Evolutionary conservation across 2,888 invertebrate species (phyloP).

Genomic region (Bombylius major): DNA sequence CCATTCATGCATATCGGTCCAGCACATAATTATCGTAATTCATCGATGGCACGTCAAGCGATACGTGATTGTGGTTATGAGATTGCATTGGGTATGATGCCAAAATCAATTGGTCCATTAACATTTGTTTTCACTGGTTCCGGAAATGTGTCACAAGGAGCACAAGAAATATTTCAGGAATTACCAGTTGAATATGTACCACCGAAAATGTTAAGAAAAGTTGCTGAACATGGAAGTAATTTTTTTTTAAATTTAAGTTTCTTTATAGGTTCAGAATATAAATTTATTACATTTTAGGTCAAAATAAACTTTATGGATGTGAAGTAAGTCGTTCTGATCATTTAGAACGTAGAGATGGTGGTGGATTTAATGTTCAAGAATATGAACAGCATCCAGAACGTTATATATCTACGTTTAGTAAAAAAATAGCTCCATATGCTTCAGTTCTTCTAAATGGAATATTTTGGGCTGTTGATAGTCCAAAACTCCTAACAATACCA

Average conservation of each 20-base stretch:
- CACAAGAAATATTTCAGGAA: conserved; percentile 90
- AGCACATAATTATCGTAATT: conserved; percentile 96
- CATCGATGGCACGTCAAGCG: conserved; percentile 94
- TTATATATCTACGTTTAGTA: conserved; percentile 91
- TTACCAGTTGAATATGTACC: conserved; percentile 95
- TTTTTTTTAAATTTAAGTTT: conserved; percentile 14
- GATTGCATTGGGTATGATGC: conserved; percentile 90
- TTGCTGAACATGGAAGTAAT: conserved; percentile 90
- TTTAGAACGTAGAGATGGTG: conserved; percentile 81
- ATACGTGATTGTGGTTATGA: conserved; percentile 99
- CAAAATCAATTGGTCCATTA: conserved; percentile 91
- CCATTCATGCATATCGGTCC: conserved; percentile 99
- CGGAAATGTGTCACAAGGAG: conserved; percentile 91
- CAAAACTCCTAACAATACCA: conserved; percentile 90
- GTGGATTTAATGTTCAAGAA: conserved; percentile 75
- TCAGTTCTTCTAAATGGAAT: conserved; percentile 96
- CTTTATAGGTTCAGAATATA: neutral
- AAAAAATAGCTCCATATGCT: conserved; percentile 94
- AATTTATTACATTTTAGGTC: conserved; percentile 42
- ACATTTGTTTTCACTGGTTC: conserved; percentile 97
- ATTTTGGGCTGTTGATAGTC: conserved; percentile 96
- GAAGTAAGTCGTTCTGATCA: conserved; percentile 92
- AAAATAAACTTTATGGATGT: conserved; percentile 91
- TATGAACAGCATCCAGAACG: conserved; percentile 87
- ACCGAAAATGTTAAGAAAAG: conserved; percentile 87